Conservation (phyloP, 2,113 vertebrate genomes). For the Rhabdomys dilectus region DNA sequence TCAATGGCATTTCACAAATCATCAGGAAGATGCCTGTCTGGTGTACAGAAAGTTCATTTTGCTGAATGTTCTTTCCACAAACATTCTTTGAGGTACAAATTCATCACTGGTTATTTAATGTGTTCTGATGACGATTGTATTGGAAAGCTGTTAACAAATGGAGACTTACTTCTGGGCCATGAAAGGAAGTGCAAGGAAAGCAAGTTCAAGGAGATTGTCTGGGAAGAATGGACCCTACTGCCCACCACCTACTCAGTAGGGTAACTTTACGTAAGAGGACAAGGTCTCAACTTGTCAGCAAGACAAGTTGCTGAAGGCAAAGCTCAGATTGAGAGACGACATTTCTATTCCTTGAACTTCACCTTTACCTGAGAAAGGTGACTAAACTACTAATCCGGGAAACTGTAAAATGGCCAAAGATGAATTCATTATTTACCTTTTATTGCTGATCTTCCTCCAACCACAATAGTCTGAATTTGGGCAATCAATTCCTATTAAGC, state of each 20-base stretch:
- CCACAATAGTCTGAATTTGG: not conserved
- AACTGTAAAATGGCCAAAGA: not conserved
- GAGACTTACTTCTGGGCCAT: not conserved
- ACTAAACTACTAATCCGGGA: not conserved
- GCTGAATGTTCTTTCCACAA: not conserved
- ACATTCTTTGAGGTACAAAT: constrained; percentile 19
- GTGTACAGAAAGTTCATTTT: not conserved
- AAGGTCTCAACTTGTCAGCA: too few species aligned
- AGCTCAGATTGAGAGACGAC: not conserved
- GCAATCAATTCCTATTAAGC: not conserved
- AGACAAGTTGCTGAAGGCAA: not conserved
- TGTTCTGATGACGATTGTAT: not conserved
- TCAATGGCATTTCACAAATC: constrained; percentile 9
- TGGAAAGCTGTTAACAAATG: constrained; percentile 34
- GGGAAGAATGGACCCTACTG: not conserved
- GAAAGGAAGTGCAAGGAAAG: not conserved
- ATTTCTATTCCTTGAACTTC: not conserved
- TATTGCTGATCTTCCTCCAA: not conserved
- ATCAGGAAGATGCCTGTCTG: not conserved
- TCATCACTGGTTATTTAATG: not conserved
- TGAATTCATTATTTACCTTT: not conserved
- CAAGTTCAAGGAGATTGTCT: not conserved
- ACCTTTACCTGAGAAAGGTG: not conserved
- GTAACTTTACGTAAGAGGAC: not conserved
- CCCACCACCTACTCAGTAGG: not conserved